Base-by-base conservation (phyloP, 1,140 invertebrate genomes). In the Campodea augens region DNA sequence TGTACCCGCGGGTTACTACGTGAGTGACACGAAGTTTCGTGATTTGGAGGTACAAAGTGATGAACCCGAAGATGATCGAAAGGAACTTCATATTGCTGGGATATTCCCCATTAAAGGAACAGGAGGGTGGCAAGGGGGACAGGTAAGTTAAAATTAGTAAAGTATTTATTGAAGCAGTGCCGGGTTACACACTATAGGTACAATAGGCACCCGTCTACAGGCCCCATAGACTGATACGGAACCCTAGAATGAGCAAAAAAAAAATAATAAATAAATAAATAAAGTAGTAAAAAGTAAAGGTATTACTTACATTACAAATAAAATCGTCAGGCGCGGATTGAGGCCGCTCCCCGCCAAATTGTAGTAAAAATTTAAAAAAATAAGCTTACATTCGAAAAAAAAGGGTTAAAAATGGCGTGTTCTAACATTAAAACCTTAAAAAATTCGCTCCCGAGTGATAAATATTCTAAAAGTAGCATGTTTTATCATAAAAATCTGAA, bases 81-180 rank as follows among this genome's bases (percentile, higher is more conserved):
- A 81, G 65, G 75, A 83, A 48, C 67, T 98, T 47, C 88, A 97
- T 62, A 95, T 98, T 61, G 95, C 90, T 39, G 93, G 88, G 19
- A 93, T 98, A 52, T 98, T 98, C 67, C 93, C 93, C 3, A 97
- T 96, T 62, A 78, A 72, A 43, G 88, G 88, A 10, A 80, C 89
- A 58, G 91, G 90, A 43, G 90, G 91, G 44, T 95, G 93, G 90
- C 79, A 91, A 61, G 86, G 90, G 44, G 86, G 88, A 12, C 85
- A 88, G 71, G 71, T 72, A 55, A 52, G 48, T 46, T 19, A 44
- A 41, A 27, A 42, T 4, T 39, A 19, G 19, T 12, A 12, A 12
- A 12, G 10, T 19, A 13, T 7, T 13, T 39, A 13, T 19, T 39
- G 21, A 25, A 24, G 7, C 19, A 5, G 22, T 45, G 10, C 7